These are phyloP conservation scores for Procapra przewalskii DNA, from an alignment of 2,113 vertebrate species.

Conservation along the genomic window DNA sequence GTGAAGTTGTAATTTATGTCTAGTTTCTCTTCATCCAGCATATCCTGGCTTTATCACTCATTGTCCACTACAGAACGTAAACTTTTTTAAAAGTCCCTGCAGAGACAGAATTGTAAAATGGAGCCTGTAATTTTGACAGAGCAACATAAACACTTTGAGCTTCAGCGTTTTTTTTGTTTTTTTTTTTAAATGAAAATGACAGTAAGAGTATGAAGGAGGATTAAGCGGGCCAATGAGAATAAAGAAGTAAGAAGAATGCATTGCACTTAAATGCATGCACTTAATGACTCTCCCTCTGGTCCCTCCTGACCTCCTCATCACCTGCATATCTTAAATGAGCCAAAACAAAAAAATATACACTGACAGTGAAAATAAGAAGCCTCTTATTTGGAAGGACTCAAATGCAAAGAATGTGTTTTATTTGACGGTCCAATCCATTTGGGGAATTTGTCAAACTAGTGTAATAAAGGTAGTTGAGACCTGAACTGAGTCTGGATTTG, in stretches of 20 bases:
- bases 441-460: background rate
- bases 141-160: background rate
- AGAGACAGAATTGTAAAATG: background rate
- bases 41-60: background rate
- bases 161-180: background rate
- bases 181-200: background rate
- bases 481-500: background rate
- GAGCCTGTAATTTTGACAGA: background rate
- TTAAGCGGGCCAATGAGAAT: background rate
- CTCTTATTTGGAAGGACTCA: background rate
- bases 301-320: background rate
- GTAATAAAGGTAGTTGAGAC: background rate
- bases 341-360: background rate
- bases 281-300: background rate
- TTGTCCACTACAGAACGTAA: background rate
- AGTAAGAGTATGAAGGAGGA: background rate
- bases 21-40: background rate
- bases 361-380: background rate
- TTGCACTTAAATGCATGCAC: background rate
- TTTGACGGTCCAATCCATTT: background rate
- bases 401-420: background rate
- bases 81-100: background rate
- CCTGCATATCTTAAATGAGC: background rate
- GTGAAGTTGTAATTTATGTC: background rate
- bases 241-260: background rate